phyloP scores from a whole-genome alignment of 2,797 vertebrate genomes.

The Notamacropus eugenii region DNA sequence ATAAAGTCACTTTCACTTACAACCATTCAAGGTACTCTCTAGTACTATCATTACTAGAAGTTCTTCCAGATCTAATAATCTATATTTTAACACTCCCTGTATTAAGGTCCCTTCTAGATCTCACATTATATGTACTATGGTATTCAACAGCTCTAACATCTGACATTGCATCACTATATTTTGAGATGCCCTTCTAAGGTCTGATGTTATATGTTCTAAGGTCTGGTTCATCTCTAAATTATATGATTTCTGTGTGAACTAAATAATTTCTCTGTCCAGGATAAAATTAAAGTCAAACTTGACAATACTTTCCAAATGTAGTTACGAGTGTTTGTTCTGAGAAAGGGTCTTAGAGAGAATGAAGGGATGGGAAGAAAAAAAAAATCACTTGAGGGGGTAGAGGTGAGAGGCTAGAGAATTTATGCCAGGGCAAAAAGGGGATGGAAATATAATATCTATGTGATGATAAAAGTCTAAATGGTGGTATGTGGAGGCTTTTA shows the following conservation, averaged over 20 bases:
- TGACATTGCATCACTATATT: background rate
- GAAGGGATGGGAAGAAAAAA: background rate
- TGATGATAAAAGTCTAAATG: constrained; percentile 9
- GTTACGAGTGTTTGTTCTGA: background rate
- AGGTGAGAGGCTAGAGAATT: background rate
- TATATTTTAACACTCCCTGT: background rate
- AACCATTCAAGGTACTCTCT: background rate
- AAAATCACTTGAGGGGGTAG: background rate
- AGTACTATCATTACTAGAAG: background rate
- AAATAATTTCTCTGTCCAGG: background rate
- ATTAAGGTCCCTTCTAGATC: background rate
- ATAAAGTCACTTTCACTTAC: background rate
- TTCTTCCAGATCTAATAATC: background rate
- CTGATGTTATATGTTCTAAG: background rate
- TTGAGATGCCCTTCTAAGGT: background rate
- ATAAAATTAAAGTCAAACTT: background rate
- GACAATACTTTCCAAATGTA: background rate
- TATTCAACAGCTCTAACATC: background rate
- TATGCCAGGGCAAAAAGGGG: background rate
- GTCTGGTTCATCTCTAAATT: background rate
- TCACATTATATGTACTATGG: background rate
- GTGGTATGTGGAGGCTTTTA: background rate
- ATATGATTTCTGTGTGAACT: background rate
- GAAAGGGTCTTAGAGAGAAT: background rate
- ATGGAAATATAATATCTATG: constrained; percentile 21